Evolutionary conservation across 2,113 vertebrate genomes (phyloP).

Genomic region (Dryoscopus gambensis): DNA sequence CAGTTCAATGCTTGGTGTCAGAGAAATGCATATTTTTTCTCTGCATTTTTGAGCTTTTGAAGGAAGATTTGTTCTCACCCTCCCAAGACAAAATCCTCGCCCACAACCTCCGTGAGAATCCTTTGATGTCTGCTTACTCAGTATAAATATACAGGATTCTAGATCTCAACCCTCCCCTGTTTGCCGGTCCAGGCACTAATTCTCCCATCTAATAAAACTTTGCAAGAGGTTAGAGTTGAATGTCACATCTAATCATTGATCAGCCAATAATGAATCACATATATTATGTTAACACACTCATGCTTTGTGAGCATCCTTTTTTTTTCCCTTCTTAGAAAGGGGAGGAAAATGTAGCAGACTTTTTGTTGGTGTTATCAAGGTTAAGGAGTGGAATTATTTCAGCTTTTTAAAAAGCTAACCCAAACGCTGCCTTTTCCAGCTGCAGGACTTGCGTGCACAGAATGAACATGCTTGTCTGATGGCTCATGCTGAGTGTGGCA

Average conservation of each 20-base stretch:
- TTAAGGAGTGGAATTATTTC: not conserved
- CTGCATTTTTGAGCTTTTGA: not conserved
- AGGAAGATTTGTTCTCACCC: constrained; percentile 1
- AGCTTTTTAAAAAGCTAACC: not conserved
- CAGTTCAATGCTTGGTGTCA: not conserved
- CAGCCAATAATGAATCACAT: not conserved
- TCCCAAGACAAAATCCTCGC: constrained; percentile 5
- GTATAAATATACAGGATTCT: not conserved
- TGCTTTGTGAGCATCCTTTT: not conserved
- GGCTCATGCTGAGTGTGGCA: not conserved
- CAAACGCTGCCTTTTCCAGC: not conserved
- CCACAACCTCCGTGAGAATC: not conserved
- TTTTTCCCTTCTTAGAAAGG: not conserved
- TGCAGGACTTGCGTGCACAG: not conserved
- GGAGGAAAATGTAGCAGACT: not conserved
- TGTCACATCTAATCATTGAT: not conserved
- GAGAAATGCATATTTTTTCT: not conserved
- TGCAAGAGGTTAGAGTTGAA: not conserved
- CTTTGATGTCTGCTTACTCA: constrained; percentile 5
- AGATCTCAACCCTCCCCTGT: not conserved
- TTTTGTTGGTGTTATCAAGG: not conserved
- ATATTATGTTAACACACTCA: not conserved
- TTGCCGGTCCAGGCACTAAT: not conserved
- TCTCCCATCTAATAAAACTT: not conserved
- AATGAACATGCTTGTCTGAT: constrained; percentile 32